phyloP scores from a whole-genome alignment of 2,113 vertebrate genomes.

The Gadus chalcogrammus region DNA sequence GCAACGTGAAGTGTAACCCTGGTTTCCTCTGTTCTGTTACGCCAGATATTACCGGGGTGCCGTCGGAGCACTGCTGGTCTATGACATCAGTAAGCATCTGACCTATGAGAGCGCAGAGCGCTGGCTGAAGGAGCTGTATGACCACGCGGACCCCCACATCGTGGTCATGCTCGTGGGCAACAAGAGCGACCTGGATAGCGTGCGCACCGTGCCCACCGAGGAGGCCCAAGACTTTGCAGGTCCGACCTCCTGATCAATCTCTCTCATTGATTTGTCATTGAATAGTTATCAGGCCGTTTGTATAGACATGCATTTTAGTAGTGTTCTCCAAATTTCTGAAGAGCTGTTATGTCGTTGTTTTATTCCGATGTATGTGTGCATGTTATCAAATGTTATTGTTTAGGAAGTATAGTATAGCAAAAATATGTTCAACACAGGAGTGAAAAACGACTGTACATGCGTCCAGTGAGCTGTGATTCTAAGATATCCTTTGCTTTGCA shows the following conservation, averaged over 20 bases:
- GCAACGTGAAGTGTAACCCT: background rate
- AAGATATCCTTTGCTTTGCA: too few species aligned
- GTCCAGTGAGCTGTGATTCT: too few species aligned
- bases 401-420: too few species aligned
- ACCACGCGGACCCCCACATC: slow-evolving; percentile 95
- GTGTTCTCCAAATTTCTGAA: too few species aligned
- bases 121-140: slow-evolving; percentile 95
- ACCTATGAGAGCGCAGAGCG: slow-evolving; percentile 94
- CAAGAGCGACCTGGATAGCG: slow-evolving; percentile 83
- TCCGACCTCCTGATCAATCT: slow-evolving; percentile 30
- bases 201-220: slow-evolving; percentile 85
- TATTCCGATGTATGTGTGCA: too few species aligned
- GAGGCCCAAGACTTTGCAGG: slow-evolving; percentile 90
- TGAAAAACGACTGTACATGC: too few species aligned
- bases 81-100: slow-evolving; percentile 94
- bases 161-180: slow-evolving; percentile 99
- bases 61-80: slow-evolving; percentile 92
- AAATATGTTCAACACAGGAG: too few species aligned
- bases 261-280: too few species aligned
- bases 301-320: too few species aligned
- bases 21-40: background rate
- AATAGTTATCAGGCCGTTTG: too few species aligned
- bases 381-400: too few species aligned
- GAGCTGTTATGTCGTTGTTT: too few species aligned
- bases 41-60: slow-evolving; percentile 92